These are phyloP conservation scores for Florisuga fusca DNA, from an alignment of 2,797 vertebrate species.

Conservation along the genomic window DNA sequence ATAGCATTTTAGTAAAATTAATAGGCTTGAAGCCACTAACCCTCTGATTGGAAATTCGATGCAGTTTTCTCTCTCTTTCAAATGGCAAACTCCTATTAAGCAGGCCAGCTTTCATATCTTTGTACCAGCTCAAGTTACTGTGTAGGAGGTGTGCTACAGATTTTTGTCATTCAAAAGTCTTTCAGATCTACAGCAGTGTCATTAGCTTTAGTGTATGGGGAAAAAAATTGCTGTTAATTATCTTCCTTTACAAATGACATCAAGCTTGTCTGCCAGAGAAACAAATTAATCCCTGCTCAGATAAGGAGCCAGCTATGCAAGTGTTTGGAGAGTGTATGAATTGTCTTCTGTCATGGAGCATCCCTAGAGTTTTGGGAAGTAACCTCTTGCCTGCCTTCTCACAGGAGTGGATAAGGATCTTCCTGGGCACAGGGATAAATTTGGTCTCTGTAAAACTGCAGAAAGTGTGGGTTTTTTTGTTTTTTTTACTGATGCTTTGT, in stretches of 20 bases:
- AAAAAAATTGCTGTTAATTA: neutral
- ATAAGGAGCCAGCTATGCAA: neutral
- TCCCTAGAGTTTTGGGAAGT: neutral
- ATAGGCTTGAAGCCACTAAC: neutral
- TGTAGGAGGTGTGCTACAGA: constrained; percentile 19
- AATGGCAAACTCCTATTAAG: neutral
- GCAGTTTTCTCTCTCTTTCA: neutral
- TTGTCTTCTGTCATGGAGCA: neutral
- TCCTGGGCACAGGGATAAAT: neutral
- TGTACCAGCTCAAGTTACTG: neutral
- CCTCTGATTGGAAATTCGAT: neutral
- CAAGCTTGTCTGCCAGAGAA: neutral
- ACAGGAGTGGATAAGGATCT: neutral
- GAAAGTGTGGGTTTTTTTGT: neutral
- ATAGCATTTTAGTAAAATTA: neutral
- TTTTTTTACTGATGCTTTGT: neutral
- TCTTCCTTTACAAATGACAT: neutral
- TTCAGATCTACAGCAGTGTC: neutral
- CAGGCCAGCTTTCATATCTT: neutral
- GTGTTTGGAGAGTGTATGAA: neutral
- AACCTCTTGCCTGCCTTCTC: neutral
- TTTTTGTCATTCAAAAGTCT: constrained; percentile 44
- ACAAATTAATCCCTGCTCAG: neutral
- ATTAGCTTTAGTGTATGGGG: neutral
- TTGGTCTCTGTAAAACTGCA: neutral